A percentile compares a stretch with the other conserved stretches of the same genome.
Evolutionary conservation across 2,797 vertebrate species (phyloP).

Genomic region (Sebastes iracundus): DNA sequence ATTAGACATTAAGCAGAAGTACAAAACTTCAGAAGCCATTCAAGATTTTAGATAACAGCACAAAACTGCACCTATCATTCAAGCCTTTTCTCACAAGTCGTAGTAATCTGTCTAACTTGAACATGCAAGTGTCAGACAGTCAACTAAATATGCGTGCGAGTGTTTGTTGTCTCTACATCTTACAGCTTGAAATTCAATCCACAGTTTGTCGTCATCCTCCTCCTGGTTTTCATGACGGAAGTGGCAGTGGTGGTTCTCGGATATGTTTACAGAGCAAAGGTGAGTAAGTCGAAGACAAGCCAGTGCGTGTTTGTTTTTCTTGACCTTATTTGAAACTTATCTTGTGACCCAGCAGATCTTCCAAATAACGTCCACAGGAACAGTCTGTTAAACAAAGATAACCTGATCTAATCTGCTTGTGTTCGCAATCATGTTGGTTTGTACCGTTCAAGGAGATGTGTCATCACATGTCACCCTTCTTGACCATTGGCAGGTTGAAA

Average conservation of each 20-base stretch:
- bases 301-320: not conserved
- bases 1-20: not conserved
- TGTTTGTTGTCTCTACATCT: not conserved
- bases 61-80: not conserved
- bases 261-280: slow-evolving; percentile 98
- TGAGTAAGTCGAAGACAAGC: slow-evolving; percentile 61
- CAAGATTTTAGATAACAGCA: not conserved
- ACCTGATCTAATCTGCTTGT: not conserved
- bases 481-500: slow-evolving; percentile 86
- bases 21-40: not conserved
- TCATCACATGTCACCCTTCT: not conserved
- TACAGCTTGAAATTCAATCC: slow-evolving; percentile 60
- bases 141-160: not conserved
- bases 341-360: not conserved
- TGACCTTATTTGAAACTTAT: not conserved
- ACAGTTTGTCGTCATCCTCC: slow-evolving; percentile 94
- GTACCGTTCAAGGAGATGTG: not conserved
- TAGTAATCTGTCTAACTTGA: not conserved
- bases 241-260: slow-evolving; percentile 95
- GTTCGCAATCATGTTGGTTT: not conserved
- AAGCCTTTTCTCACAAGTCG: not conserved
- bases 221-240: slow-evolving; percentile 96
- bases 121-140: not conserved
- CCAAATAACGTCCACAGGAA: not conserved
- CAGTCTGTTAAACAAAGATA: not conserved